A percentile compares a stretch with the other conserved stretches of the same genome.
phyloP scores from a whole-genome alignment of 2,797 vertebrate genomes.

The Microctenopoma lineatum region DNA sequence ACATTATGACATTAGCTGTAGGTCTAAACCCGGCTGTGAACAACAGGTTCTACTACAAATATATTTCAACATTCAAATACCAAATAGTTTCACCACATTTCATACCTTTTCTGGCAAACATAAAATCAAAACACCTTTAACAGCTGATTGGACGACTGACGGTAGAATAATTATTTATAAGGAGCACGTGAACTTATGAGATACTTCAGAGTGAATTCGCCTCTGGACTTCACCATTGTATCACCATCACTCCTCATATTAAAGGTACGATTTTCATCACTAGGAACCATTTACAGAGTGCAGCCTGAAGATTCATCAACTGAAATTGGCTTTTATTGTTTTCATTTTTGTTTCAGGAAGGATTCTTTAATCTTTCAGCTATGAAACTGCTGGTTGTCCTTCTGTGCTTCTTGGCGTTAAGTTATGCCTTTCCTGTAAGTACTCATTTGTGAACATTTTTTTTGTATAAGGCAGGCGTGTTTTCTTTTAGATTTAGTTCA shows the following conservation, averaged over 20 bases:
- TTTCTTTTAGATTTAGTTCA: background rate
- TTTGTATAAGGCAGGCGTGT: background rate
- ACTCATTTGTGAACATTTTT: background rate
- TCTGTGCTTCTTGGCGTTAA: constrained; percentile 20
- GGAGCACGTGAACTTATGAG: background rate
- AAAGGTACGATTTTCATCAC: constrained; percentile 5
- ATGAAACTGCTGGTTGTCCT: constrained; percentile 32
- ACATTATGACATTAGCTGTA: constrained; percentile 12
- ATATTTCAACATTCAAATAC: constrained; percentile 6
- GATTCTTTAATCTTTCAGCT: background rate
- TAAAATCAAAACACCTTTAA: constrained; percentile 8
- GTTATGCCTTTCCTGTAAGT: constrained; percentile 35
- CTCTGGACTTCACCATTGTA: background rate
- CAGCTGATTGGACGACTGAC: constrained; percentile 21
- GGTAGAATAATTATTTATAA: constrained; percentile 14
- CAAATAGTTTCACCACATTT: background rate
- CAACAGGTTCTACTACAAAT: no score
- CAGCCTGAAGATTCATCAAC: background rate
- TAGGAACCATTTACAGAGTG: background rate
- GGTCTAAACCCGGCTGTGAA: background rate
- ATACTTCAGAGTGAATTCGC: background rate
- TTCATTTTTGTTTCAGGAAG: background rate
- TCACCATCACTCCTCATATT: background rate
- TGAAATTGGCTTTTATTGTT: background rate
- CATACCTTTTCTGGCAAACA: background rate